Evolutionary conservation across 2,113 vertebrate species (phyloP).

Genomic region (Grammomys dolichurus): DNA sequence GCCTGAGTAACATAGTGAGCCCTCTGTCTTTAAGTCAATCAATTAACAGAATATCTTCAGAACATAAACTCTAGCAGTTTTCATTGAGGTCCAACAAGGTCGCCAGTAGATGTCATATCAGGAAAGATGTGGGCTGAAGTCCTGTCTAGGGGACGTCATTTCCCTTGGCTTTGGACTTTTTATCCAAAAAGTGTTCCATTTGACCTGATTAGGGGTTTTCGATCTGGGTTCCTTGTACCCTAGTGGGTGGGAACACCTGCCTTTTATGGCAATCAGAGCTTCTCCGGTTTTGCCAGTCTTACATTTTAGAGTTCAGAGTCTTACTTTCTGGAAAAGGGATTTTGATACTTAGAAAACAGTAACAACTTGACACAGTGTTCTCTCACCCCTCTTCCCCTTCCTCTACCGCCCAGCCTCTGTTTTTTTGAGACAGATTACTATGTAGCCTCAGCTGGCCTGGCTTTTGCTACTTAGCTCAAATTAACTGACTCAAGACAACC

Average conservation of each 20-base stretch:
- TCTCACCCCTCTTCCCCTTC: no score
- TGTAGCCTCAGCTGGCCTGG: neutral
- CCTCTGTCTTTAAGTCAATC: neutral
- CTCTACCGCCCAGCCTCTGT: neutral
- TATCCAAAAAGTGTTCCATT: neutral
- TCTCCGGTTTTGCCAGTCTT: neutral
- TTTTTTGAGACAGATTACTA: neutral
- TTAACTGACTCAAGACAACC: neutral
- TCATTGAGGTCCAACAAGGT: neutral
- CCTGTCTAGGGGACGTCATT: neutral
- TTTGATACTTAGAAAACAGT: neutral
- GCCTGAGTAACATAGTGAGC: neutral
- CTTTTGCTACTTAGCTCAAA: neutral
- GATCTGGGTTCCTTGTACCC: neutral
- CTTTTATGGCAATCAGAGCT: neutral
- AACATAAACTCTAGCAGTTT: neutral
- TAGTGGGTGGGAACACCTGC: no score
- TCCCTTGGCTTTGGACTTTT: neutral
- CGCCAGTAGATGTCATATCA: neutral
- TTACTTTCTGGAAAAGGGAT: constrained; percentile 27
- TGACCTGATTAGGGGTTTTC: neutral
- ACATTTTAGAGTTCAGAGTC: constrained; percentile 5
- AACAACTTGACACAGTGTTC: neutral
- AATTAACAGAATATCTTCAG: neutral
- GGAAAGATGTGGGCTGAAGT: neutral